These are phyloP conservation scores for Coregonus ussuriensis DNA, from an alignment of 2,797 vertebrate species.

Conservation along the genomic window DNA sequence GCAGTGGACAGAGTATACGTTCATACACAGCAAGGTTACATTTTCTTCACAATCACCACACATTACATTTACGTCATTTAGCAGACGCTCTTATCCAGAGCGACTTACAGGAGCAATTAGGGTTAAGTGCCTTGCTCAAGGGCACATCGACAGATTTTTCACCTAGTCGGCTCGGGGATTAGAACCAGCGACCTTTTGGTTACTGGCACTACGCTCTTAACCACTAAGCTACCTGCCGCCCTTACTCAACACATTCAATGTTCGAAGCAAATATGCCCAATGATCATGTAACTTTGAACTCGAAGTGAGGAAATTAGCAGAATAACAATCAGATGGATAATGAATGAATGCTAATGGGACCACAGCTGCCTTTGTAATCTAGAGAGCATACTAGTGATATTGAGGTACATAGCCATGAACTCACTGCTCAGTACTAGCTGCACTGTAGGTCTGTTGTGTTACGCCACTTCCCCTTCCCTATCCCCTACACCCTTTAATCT, in stretches of 20 bases:
- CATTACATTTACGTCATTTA: neutral
- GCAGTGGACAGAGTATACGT: neutral
- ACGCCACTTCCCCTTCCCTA: neutral
- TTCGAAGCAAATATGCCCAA: neutral
- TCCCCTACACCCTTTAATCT: slow-evolving; percentile 25
- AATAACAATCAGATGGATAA: neutral
- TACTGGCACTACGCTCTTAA: no score
- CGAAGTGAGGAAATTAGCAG: neutral
- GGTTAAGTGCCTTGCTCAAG: no score
- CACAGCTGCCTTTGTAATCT: neutral
- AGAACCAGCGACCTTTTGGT: no score
- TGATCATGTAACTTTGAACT: neutral
- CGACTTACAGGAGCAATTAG: no score
- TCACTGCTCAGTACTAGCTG: neutral
- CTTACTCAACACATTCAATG: neutral
- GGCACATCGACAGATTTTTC: no score
- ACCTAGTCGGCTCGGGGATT: no score
- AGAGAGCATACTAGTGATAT: neutral
- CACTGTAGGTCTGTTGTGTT: neutral
- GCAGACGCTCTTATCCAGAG: no score
- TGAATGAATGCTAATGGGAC: neutral
- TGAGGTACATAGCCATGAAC: neutral
- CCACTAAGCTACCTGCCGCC: no score
- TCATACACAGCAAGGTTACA: neutral
- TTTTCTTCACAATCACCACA: neutral